A percentile compares a stretch with the other conserved stretches of the same genome.
Evolutionary conservation across 2,797 vertebrate species (phyloP).

Genomic region (Malurus splendens): DNA sequence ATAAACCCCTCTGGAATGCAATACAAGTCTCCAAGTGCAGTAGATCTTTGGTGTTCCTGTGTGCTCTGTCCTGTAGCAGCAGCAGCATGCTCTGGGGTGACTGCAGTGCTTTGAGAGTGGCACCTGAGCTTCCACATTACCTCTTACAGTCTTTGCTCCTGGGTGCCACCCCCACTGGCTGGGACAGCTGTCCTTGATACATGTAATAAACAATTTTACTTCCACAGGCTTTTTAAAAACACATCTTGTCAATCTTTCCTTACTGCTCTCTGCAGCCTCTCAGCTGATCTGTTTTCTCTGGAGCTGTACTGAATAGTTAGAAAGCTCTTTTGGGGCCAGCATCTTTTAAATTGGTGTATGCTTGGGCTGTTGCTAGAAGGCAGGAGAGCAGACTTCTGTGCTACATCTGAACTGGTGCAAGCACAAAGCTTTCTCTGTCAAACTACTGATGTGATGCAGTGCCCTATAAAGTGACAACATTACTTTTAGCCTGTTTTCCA

Average conservation of each 20-base stretch:
- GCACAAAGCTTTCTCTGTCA: background rate
- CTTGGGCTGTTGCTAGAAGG: background rate
- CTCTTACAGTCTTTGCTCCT: background rate
- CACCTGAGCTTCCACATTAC: background rate
- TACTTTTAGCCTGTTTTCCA: background rate
- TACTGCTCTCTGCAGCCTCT: background rate
- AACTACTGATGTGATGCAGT: background rate
- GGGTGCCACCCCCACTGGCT: background rate
- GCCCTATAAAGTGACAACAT: background rate
- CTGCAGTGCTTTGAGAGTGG: background rate
- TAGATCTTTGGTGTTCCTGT: background rate
- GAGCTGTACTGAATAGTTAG: background rate
- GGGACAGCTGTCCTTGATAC: background rate
- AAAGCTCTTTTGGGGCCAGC: background rate
- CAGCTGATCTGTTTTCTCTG: background rate
- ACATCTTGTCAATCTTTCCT: background rate
- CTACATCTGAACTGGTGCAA: background rate
- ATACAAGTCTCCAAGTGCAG: background rate
- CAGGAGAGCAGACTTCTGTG: background rate
- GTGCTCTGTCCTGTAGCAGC: background rate
- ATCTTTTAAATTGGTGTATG: background rate
- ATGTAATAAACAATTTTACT: background rate
- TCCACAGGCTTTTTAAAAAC: background rate
- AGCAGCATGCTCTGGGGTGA: accelerated
- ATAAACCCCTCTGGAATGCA: background rate